A percentile compares a stretch with the other conserved stretches of the same genome.
Conservation (phyloP, 2,888 invertebrate species). For the Zhengitettix transpicula region DNA sequence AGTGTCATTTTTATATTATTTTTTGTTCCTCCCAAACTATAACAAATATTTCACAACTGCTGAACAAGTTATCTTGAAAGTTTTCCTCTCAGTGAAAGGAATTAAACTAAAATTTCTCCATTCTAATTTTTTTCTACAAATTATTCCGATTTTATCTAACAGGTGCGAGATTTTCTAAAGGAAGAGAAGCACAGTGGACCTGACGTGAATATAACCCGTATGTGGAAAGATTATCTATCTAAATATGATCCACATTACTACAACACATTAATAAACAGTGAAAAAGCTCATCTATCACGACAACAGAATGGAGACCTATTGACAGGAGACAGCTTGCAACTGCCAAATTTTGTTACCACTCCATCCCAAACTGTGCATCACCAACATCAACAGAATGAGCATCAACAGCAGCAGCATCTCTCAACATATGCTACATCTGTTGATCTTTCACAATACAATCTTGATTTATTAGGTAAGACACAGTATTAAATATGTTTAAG, state of each 20-base stretch:
- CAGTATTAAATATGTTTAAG: too few relatives aligned
- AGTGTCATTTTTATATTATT: too few relatives aligned
- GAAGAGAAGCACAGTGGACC: conserved; percentile 36
- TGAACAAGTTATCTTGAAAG: too few relatives aligned
- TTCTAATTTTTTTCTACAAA: not conserved
- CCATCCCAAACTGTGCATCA: not conserved
- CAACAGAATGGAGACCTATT: not conserved
- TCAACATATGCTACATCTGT: not conserved
- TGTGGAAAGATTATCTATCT: conserved; percentile 41
- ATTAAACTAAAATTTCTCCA: not conserved
- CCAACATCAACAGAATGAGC: not conserved
- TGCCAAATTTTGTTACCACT: not conserved
- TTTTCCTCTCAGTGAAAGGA: too few relatives aligned
- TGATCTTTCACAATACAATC: conserved; percentile 2
- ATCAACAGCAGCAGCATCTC: not conserved
- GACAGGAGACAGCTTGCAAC: not conserved
- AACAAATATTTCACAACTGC: too few relatives aligned
- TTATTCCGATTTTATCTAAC: not conserved
- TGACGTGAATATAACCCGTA: conserved; percentile 38
- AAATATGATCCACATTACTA: conserved; percentile 35
- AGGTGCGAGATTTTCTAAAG: conserved; percentile 31
- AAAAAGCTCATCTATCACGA: conserved; percentile 19
- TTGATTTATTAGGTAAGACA: conserved; percentile 1
- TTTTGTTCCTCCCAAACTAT: too few relatives aligned
- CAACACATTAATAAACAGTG: conserved; percentile 32